phyloP scores from a whole-genome alignment of 2,113 vertebrate species.

The Rhagologus leucostigma region DNA sequence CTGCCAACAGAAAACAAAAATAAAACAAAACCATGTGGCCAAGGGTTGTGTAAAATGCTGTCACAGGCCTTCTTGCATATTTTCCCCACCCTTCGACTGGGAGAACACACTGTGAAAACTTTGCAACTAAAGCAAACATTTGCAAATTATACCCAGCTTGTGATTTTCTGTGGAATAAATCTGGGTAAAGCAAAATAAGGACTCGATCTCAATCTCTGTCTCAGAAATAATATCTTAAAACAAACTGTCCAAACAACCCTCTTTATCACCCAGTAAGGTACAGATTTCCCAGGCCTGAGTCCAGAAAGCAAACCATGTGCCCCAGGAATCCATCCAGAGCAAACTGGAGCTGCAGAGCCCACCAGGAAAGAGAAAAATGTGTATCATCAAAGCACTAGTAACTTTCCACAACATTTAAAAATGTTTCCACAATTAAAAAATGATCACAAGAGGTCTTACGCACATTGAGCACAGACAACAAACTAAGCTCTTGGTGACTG shows the following conservation, averaged over 20 bases:
- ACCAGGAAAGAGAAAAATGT: background rate
- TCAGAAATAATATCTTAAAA: background rate
- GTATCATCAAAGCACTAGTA: background rate
- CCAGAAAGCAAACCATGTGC: background rate
- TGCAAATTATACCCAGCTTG: constrained; percentile 26
- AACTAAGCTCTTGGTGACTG: background rate
- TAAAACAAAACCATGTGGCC: constrained; percentile 52
- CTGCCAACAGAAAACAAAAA: constrained; percentile 44
- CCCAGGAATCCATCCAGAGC: background rate
- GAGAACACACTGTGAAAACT: constrained; percentile 32
- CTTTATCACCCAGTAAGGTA: background rate
- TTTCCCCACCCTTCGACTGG: background rate
- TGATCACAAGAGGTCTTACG: background rate
- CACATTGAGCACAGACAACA: background rate
- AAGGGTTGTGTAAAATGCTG: constrained; percentile 26
- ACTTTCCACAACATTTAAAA: background rate
- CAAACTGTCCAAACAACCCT: background rate
- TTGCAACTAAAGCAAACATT: constrained; percentile 39
- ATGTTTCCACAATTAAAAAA: background rate
- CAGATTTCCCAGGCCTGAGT: background rate
- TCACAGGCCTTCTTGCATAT: constrained; percentile 15
- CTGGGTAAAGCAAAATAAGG: background rate
- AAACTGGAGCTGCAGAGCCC: background rate
- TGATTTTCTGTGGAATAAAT: constrained; percentile 14
- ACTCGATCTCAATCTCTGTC: background rate